Evolutionary conservation across 1,140 invertebrate genomes (phyloP).

Genomic region (Saccostrea glomerata): DNA sequence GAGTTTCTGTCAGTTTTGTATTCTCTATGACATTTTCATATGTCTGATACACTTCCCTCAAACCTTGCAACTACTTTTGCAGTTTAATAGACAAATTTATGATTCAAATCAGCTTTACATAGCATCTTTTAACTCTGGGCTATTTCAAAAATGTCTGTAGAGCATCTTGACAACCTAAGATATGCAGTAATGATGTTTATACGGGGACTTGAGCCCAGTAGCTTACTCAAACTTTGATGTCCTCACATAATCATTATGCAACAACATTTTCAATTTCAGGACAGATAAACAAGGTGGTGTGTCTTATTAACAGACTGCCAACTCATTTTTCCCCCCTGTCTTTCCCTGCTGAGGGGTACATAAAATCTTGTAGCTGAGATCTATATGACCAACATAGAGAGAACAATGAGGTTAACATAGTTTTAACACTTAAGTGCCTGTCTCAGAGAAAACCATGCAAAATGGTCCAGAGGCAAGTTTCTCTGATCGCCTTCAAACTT

Average conservation of each 20-base stretch:
- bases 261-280: constrained; percentile 11
- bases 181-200: constrained; percentile 6
- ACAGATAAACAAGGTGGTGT: constrained; percentile 28
- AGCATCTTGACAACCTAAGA: not conserved
- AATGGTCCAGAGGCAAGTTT: too few relatives aligned
- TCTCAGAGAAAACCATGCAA: too few relatives aligned
- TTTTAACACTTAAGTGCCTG: too few relatives aligned
- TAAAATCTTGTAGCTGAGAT: not conserved
- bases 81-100: not conserved
- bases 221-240: constrained; percentile 10
- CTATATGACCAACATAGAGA: constrained; percentile 1
- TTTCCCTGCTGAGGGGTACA: not conserved
- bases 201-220: not conserved
- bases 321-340: not conserved
- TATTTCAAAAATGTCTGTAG: not conserved
- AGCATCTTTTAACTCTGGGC: not conserved
- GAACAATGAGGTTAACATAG: constrained; percentile 27
- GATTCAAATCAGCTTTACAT: not conserved
- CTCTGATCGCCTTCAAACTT: too few relatives aligned
- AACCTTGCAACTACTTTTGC: not conserved
- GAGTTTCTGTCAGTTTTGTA: not conserved
- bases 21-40: not conserved
- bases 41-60: not conserved
- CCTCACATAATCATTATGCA: constrained; percentile 24
- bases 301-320: constrained; percentile 21